phyloP scores from a whole-genome alignment of 2,113 vertebrate species.

The Eurystomus gularis region DNA sequence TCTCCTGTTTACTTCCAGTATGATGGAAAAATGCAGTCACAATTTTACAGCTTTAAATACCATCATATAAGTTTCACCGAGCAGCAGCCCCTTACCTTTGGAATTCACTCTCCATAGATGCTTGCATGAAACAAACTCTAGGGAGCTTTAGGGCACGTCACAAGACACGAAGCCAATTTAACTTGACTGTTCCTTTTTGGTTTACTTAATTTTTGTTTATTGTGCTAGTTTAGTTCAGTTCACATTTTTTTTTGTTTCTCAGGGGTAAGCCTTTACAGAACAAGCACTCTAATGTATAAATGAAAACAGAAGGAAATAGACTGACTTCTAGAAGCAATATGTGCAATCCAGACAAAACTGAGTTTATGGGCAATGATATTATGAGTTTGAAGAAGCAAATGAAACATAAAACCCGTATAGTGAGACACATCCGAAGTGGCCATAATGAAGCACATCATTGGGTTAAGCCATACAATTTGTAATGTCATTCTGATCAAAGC shows the following conservation, averaged over 20 bases:
- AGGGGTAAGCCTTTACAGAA: neutral
- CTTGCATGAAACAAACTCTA: neutral
- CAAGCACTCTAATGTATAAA: neutral
- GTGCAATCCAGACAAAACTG: neutral
- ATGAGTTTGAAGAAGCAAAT: neutral
- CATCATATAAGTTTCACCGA: neutral
- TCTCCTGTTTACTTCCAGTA: neutral
- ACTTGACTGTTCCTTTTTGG: neutral
- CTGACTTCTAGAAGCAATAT: neutral
- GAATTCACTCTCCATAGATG: neutral
- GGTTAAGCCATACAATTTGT: neutral
- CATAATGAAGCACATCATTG: neutral
- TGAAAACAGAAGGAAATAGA: conserved; percentile 27
- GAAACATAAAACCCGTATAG: neutral
- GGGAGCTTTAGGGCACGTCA: neutral
- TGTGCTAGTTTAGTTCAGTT: neutral
- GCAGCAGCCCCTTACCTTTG: neutral
- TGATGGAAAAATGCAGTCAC: neutral
- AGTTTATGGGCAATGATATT: neutral
- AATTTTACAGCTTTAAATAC: neutral
- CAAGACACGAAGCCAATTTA: neutral
- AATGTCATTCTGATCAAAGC: neutral
- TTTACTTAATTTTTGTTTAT: neutral
- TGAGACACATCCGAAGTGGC: neutral
- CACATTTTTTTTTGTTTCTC: neutral